Conservation (phyloP, 2,113 vertebrate genomes). For the Nibea coibor region DNA sequence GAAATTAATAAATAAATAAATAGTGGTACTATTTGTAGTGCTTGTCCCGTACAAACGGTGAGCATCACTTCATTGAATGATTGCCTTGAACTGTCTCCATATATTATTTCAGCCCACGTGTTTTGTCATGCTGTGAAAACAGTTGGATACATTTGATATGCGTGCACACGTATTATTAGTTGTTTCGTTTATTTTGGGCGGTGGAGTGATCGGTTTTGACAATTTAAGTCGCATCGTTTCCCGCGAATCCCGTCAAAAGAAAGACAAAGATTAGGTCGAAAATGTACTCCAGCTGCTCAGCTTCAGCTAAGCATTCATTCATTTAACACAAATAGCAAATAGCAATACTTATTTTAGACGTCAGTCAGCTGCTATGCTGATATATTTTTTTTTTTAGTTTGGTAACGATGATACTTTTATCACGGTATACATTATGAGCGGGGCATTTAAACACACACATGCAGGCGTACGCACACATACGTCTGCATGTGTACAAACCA, state of each 20-base stretch:
- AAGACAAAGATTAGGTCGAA: no score
- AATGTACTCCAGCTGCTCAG: no score
- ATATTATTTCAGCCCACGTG: background rate
- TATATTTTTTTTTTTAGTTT: background rate
- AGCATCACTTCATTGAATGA: background rate
- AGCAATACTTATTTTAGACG: no score
- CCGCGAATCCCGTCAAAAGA: no score
- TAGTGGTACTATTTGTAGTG: no score
- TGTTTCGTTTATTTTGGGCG: no score
- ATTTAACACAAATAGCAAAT: no score
- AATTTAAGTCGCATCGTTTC: background rate
- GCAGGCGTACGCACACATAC: slow-evolving; percentile 33
- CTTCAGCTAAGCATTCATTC: no score
- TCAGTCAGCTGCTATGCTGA: no score
- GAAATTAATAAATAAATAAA: no score
- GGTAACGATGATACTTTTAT: background rate
- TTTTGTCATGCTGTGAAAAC: background rate
- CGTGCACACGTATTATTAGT: no score
- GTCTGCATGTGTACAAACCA: slow-evolving; percentile 47
- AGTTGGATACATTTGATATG: background rate
- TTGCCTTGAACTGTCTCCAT: background rate
- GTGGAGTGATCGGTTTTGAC: background rate
- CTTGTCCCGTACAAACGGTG: no score
- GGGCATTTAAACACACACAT: slow-evolving; percentile 5
- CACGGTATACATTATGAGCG: slow-evolving; percentile 8